phyloP scores from a whole-genome alignment of 1,140 invertebrate genomes.

The Hestina assimilis region DNA sequence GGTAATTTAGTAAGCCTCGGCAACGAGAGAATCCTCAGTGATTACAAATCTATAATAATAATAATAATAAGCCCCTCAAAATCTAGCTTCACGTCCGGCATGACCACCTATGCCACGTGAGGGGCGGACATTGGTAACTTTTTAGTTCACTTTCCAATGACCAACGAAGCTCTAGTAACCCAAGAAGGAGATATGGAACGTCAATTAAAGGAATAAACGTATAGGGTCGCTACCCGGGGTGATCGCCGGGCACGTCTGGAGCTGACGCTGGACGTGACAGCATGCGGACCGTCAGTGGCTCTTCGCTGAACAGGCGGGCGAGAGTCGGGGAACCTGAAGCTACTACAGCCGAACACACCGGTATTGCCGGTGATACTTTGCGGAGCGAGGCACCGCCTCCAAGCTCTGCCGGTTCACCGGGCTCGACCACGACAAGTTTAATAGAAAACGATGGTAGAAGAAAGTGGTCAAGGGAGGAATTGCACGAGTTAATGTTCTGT shows the following conservation, averaged over 20 bases:
- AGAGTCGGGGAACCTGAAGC: constrained; percentile 9
- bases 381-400: too few relatives aligned
- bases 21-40: too few relatives aligned
- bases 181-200: neutral
- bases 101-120: neutral
- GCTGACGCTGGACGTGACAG: constrained; percentile 20
- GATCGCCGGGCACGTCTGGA: constrained; percentile 8
- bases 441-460: neutral
- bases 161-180: neutral
- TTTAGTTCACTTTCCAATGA: neutral
- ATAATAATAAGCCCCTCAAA: neutral
- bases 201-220: neutral
- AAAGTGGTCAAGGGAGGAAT: neutral
- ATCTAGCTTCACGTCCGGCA: neutral
- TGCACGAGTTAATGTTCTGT: neutral
- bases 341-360: neutral
- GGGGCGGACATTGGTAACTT: neutral
- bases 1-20: too few relatives aligned
- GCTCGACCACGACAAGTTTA: neutral
- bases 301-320: constrained; percentile 21
- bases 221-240: neutral
- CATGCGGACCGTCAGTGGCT: constrained; percentile 21
- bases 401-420: too few relatives aligned
- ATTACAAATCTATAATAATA: too few relatives aligned
- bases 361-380: too few relatives aligned